These are phyloP conservation scores for Aramus guarauna DNA, from an alignment of 2,113 vertebrate genomes.

Conservation along the genomic window DNA sequence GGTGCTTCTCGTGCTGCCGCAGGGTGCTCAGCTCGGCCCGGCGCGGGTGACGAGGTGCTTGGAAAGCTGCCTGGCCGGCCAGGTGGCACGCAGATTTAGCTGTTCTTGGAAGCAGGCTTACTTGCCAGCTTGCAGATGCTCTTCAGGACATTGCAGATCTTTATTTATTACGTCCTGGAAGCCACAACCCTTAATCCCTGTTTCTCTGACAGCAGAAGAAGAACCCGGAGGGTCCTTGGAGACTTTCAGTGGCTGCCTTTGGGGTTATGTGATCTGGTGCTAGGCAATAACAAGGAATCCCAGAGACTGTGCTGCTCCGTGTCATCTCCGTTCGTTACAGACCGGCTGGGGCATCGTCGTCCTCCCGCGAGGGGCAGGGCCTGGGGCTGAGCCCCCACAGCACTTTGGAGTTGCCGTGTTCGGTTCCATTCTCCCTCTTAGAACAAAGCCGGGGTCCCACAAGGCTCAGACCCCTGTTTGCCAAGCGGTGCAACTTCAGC, in stretches of 20 bases:
- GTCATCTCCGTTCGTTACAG: neutral
- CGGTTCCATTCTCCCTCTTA: accelerated
- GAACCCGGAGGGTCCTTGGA: neutral
- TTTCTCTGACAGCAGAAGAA: neutral
- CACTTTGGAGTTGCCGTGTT: neutral
- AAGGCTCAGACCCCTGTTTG: neutral
- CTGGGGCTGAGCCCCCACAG: neutral
- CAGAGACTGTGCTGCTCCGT: neutral
- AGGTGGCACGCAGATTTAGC: neutral
- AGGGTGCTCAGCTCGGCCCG: accelerated
- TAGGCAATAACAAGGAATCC: neutral
- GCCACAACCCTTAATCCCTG: neutral
- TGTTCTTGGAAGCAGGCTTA: neutral
- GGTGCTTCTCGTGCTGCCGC: accelerated
- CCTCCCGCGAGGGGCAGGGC: neutral
- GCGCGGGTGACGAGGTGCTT: accelerated
- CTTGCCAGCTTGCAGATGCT: neutral
- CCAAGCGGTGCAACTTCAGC: accelerated
- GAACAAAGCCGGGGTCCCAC: accelerated
- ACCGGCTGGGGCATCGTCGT: accelerated
- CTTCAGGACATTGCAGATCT: neutral
- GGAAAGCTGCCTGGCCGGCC: neutral
- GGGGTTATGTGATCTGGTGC: neutral
- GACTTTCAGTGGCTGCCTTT: neutral
- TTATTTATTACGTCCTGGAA: neutral